phyloP scores from a whole-genome alignment of 2,888 invertebrate genomes.

The Scaptomyza reducta region DNA sequence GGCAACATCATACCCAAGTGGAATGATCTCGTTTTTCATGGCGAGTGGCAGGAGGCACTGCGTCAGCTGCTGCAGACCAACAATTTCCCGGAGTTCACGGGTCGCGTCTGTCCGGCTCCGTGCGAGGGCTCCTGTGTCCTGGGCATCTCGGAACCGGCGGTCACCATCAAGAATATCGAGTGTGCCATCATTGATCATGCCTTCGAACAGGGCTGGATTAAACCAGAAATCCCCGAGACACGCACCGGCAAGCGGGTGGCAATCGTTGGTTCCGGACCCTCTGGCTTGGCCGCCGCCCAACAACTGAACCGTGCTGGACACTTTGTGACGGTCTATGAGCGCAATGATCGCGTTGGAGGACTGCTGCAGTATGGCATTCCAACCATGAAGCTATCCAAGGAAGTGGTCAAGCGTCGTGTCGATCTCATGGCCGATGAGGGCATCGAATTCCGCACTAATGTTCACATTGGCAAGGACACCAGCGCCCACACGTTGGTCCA shows the following conservation, averaged over 20 bases:
- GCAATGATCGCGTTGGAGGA: constrained; percentile 98
- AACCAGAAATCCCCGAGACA: constrained; percentile 89
- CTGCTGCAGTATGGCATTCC: constrained; percentile 99
- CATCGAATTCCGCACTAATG: constrained; percentile 93
- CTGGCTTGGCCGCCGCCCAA: constrained; percentile 97
- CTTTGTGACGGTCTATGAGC: constrained; percentile 97
- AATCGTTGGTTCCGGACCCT: constrained; percentile 96
- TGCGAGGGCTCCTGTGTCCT: constrained; percentile 99
- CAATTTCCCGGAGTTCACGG: constrained; percentile 99
- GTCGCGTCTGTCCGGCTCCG: constrained; percentile 97
- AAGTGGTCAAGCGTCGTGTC: constrained; percentile 95
- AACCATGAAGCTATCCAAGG: constrained; percentile 98
- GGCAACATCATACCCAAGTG: constrained; percentile 99
- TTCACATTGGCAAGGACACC: constrained; percentile 96
- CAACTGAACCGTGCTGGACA: constrained; percentile 98
- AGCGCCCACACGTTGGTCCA: constrained; percentile 89
- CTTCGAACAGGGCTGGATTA: constrained; percentile 97
- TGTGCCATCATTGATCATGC: constrained; percentile 99
- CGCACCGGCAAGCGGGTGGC: constrained; percentile 94
- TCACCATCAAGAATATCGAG: constrained; percentile 99
- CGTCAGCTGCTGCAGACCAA: constrained; percentile 97
- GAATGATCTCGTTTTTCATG: constrained; percentile 98
- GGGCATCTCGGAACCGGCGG: constrained; percentile 97
- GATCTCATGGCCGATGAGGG: constrained; percentile 95
- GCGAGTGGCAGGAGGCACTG: constrained; percentile 97